Conservation (phyloP, 1,140 invertebrate species). For the Latrodectus geometricus region DNA sequence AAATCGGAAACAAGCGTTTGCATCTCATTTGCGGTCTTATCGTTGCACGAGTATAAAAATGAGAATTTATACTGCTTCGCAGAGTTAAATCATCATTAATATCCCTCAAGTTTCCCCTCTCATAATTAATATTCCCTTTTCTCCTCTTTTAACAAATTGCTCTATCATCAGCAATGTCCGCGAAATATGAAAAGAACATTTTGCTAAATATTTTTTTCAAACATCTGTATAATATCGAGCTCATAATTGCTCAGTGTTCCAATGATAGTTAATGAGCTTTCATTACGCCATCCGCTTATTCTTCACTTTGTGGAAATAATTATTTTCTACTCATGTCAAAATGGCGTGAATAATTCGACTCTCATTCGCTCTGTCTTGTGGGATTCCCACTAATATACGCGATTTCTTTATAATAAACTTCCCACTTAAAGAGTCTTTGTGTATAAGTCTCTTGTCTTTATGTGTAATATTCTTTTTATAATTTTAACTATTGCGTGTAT, state of each 20-base stretch:
- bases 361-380: neutral
- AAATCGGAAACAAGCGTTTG: no score
- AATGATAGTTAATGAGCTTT: constrained; percentile 55
- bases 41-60: neutral
- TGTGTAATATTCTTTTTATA: no score
- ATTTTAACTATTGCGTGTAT: no score
- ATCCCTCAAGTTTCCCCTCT: constrained; percentile 3
- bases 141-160: constrained; percentile 47
- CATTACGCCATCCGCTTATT: constrained; percentile 29
- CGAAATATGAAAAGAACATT: constrained; percentile 49
- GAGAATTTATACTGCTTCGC: neutral
- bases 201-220: constrained; percentile 14
- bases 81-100: constrained; percentile 56
- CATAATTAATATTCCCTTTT: constrained; percentile 58
- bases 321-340: neutral
- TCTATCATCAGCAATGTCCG: constrained; percentile 24
- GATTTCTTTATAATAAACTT: no score
- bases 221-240: neutral
- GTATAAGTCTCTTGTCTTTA: no score
- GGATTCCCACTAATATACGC: neutral
- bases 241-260: constrained; percentile 47
- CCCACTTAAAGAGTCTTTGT: no score
- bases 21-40: neutral
- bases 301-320: constrained; percentile 12
- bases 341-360: neutral